Evolutionary conservation across 2,888 invertebrate genomes (phyloP).

Genomic region (Didymodactylos carnosus): DNA sequence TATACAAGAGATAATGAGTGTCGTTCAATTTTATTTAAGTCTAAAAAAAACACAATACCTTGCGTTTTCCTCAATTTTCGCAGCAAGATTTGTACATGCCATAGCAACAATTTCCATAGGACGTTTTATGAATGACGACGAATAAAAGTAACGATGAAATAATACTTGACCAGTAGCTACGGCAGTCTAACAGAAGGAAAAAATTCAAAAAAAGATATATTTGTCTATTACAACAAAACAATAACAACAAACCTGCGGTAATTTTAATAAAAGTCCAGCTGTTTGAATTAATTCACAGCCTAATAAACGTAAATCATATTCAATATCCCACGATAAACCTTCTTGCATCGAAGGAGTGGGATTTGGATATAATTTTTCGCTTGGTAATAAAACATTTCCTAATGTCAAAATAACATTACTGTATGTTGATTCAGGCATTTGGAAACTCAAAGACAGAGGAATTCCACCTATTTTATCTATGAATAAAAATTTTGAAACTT

Average conservation of each 20-base stretch:
- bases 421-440: not conserved
- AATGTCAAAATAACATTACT: not conserved
- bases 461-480: too few relatives aligned
- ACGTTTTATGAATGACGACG: slow-evolving; percentile 87
- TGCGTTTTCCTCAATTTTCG: slow-evolving; percentile 98
- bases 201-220: not conserved
- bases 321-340: slow-evolving; percentile 70
- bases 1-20: too few relatives aligned
- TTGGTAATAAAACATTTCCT: not conserved
- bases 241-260: slow-evolving; percentile 57
- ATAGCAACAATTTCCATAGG: slow-evolving; percentile 51
- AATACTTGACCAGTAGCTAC: slow-evolving; percentile 98
- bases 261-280: slow-evolving; percentile 76
- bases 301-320: slow-evolving; percentile 71
- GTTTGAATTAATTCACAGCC: slow-evolving; percentile 96
- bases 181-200: slow-evolving; percentile 45
- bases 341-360: slow-evolving; percentile 77
- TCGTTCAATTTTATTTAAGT: too few relatives aligned
- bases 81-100: slow-evolving; percentile 88
- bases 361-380: not conserved
- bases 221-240: not conserved
- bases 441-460: too few relatives aligned
- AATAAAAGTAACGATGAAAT: slow-evolving; percentile 91
- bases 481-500: too few relatives aligned
- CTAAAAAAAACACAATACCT: too few relatives aligned